phyloP scores from a whole-genome alignment of 2,113 vertebrate species.

The Anarhynchus alexandrinus region DNA sequence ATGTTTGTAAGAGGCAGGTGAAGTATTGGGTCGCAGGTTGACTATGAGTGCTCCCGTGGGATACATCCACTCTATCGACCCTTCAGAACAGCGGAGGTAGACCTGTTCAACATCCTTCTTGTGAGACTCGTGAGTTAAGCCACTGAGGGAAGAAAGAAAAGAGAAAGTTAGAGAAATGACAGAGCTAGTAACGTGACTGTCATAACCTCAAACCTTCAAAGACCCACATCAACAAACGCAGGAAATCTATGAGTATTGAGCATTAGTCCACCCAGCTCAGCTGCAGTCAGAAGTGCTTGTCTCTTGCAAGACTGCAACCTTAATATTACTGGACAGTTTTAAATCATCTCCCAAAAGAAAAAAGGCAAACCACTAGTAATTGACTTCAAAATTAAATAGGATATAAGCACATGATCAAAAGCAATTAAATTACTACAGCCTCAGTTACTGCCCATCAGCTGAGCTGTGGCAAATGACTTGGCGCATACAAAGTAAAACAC shows the following conservation, averaged over 20 bases:
- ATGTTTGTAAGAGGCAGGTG: conserved; percentile 75
- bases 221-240: background rate
- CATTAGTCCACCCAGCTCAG: background rate
- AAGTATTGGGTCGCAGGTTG: conserved; percentile 91
- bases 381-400: conserved; percentile 19
- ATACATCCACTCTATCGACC: conserved; percentile 94
- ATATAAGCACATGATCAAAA: conserved; percentile 53
- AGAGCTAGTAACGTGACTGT: background rate
- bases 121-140: conserved; percentile 92
- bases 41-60: conserved; percentile 94
- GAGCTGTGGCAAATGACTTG: conserved; percentile 1
- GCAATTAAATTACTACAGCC: conserved; percentile 3
- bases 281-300: background rate
- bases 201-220: conserved; percentile 31
- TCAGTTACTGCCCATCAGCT: conserved; percentile 15
- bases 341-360: background rate
- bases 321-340: background rate
- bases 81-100: conserved; percentile 93
- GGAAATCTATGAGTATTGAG: background rate
- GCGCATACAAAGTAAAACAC: background rate
- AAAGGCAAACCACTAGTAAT: background rate
- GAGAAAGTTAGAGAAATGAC: background rate
- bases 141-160: conserved; percentile 69
- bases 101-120: conserved; percentile 96
- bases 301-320: background rate